A percentile compares a stretch with the other conserved stretches of the same genome.
These are phyloP conservation scores for Cygnus olor DNA, from an alignment of 2,797 vertebrate species.

Conservation along the genomic window DNA sequence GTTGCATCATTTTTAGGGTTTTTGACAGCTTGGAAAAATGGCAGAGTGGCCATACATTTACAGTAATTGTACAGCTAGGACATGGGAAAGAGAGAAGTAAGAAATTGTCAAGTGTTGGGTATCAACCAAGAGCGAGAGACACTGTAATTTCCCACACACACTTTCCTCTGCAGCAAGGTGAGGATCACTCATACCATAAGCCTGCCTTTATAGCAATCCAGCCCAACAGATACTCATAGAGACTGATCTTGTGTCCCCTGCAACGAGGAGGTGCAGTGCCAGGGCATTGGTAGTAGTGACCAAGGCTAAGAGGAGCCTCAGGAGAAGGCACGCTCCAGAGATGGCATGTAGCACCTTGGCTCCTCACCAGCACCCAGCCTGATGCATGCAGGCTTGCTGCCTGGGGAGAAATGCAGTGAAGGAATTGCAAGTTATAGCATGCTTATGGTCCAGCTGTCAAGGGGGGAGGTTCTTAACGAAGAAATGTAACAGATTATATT, in stretches of 20 bases:
- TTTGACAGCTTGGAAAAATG: neutral
- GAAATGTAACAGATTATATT: neutral
- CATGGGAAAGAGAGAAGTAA: neutral
- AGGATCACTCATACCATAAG: neutral
- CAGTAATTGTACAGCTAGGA: neutral
- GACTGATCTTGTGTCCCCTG: neutral
- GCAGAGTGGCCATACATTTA: neutral
- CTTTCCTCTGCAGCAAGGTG: neutral
- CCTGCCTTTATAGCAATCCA: neutral
- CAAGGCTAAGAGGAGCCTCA: neutral
- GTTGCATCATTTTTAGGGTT: neutral
- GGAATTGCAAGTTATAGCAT: neutral
- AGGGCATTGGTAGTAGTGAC: neutral
- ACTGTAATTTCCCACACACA: too few species aligned
- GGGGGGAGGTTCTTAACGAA: neutral
- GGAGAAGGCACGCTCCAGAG: neutral
- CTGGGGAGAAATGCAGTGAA: neutral
- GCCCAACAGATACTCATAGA: neutral
- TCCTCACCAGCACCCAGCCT: neutral
- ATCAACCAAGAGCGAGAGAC: neutral
- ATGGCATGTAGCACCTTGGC: neutral
- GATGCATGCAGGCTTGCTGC: neutral
- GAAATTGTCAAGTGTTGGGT: neutral
- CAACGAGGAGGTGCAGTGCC: neutral
- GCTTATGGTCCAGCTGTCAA: neutral